Conservation (phyloP, 2,888 invertebrate species). For the Ferrisia virgata region DNA sequence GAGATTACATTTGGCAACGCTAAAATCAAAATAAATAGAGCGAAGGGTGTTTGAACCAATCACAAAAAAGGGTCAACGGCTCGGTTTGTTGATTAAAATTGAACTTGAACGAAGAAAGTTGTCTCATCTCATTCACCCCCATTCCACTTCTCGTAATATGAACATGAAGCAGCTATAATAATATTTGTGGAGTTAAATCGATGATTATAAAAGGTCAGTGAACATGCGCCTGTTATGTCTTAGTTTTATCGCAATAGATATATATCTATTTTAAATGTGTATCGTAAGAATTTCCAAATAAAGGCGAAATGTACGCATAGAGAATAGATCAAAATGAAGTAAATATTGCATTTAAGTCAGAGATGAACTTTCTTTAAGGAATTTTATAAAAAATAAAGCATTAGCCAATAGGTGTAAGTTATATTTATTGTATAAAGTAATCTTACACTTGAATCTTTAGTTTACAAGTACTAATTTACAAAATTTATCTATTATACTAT, state of each 20-base stretch:
- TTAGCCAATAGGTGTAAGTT: too few relatives aligned
- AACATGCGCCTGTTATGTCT: not conserved
- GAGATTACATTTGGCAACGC: not conserved
- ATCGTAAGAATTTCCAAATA: too few relatives aligned
- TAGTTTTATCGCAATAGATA: not conserved
- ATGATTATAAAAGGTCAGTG: not conserved
- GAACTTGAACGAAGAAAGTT: constrained; percentile 14
- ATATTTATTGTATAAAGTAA: too few relatives aligned
- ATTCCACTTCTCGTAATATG: too few relatives aligned
- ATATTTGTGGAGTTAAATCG: not conserved
- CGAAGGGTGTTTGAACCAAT: not conserved
- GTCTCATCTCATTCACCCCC: constrained; percentile 1
- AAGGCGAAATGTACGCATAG: too few relatives aligned
- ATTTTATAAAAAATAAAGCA: too few relatives aligned
- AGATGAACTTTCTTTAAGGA: too few relatives aligned
- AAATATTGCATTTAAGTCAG: too few relatives aligned
- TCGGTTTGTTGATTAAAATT: constrained; percentile 12
- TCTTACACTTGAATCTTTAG: too few relatives aligned
- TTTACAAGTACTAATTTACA: too few relatives aligned
- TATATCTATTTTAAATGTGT: not conserved
- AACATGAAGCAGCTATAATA: not conserved
- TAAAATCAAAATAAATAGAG: not conserved
- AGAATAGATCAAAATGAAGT: too few relatives aligned
- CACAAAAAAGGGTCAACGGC: constrained; percentile 8
- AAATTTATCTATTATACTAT: too few relatives aligned